These are phyloP conservation scores for Rotaria socialis DNA, from an alignment of 2,888 invertebrate genomes.

Conservation along the genomic window DNA sequence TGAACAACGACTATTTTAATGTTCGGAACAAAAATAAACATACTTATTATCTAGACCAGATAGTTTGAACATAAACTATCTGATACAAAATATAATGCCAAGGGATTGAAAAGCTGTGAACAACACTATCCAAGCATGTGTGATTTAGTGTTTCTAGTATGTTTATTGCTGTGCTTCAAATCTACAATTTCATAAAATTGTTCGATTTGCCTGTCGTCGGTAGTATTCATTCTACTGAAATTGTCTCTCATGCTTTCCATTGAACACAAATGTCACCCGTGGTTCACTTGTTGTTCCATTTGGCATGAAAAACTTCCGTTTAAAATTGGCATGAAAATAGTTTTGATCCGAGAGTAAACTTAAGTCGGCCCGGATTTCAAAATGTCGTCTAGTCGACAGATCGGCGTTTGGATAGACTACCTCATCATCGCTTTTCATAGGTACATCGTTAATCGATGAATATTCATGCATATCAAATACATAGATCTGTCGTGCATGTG, in stretches of 20 bases:
- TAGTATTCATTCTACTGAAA: background rate
- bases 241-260: background rate
- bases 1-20: too few relatives aligned
- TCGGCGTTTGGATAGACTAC: background rate
- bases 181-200: too few relatives aligned
- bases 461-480: constrained; percentile 4
- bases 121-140: too few relatives aligned
- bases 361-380: background rate
- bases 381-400: background rate
- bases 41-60: too few relatives aligned
- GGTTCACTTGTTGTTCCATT: background rate
- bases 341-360: background rate
- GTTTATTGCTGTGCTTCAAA: too few relatives aligned
- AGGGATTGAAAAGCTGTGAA: too few relatives aligned
- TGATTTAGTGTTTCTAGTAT: too few relatives aligned
- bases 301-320: background rate
- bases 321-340: background rate
- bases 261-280: background rate
- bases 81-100: too few relatives aligned
- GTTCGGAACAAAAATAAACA: too few relatives aligned
- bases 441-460: background rate
- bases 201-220: too few relatives aligned
- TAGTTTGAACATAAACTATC: too few relatives aligned
- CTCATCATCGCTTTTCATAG: background rate
- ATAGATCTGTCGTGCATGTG: background rate